These are phyloP conservation scores for Serrognathus titanus DNA, from an alignment of 2,888 invertebrate genomes.

Conservation along the genomic window DNA sequence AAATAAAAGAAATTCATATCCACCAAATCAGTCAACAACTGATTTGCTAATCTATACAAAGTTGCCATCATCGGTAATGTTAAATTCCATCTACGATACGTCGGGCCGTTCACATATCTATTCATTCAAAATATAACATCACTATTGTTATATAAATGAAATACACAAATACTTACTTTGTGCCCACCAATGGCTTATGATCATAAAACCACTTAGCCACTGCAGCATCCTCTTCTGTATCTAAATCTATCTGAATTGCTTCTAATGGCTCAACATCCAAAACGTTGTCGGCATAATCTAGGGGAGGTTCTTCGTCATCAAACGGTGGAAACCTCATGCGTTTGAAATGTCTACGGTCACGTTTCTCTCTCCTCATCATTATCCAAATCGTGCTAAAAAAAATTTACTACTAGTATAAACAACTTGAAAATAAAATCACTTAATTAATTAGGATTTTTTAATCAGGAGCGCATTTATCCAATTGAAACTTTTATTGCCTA, in stretches of 20 bases:
- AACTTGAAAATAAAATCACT: neutral
- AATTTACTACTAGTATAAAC: neutral
- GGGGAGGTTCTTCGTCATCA: constrained; percentile 98
- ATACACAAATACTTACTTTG: constrained; percentile 58
- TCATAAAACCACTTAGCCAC: constrained; percentile 99
- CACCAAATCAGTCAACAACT: constrained; percentile 93
- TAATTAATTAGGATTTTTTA: neutral
- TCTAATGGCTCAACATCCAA: constrained; percentile 98
- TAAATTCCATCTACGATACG: constrained; percentile 95
- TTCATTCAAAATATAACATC: constrained; percentile 28
- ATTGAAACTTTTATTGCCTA: neutral
- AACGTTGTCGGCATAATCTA: constrained; percentile 99
- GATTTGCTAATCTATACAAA: constrained; percentile 95
- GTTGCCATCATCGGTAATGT: constrained; percentile 97
- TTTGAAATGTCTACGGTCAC: constrained; percentile 98
- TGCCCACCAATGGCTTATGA: constrained; percentile 91
- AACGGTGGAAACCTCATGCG: constrained; percentile 99
- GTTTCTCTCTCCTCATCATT: constrained; percentile 99
- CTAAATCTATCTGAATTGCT: constrained; percentile 97
- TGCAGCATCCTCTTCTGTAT: constrained; percentile 87
- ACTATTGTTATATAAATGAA: constrained; percentile 2
- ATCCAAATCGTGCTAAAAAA: constrained; percentile 94
- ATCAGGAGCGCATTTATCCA: neutral
- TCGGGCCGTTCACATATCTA: constrained; percentile 90
- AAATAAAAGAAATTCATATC: constrained; percentile 99